Evolutionary conservation across 2,113 vertebrate genomes (phyloP).

Genomic region (Tympanuchus pallidicinctus): DNA sequence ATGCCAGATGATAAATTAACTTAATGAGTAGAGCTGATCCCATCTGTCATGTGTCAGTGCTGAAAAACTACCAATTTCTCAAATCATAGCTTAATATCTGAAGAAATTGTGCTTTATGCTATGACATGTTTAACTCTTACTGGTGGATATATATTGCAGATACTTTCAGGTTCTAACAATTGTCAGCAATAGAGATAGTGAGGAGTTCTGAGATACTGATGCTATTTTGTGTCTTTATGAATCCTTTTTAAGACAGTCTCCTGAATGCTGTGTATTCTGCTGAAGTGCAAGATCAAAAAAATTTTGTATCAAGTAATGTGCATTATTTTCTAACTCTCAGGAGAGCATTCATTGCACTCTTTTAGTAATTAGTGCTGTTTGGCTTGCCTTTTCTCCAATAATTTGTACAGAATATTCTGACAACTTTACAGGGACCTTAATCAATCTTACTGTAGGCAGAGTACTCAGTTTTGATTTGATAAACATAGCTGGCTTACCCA

Average conservation of each 20-base stretch:
- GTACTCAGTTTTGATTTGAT: background rate
- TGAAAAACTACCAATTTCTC: background rate
- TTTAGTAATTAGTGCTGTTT: background rate
- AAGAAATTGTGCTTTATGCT: background rate
- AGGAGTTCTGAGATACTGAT: background rate
- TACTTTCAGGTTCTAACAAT: background rate
- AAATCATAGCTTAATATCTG: background rate
- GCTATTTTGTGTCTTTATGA: too few relatives aligned
- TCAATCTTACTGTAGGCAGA: background rate
- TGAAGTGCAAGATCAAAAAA: rapidly evolving
- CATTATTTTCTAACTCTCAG: background rate
- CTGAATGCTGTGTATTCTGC: background rate
- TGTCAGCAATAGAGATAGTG: background rate
- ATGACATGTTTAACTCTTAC: background rate
- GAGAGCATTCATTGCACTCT: rapidly evolving
- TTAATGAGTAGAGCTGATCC: background rate
- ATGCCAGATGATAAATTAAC: background rate
- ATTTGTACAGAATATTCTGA: background rate
- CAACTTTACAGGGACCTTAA: background rate
- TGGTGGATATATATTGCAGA: background rate
- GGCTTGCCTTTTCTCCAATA: background rate
- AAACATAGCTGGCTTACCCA: background rate
- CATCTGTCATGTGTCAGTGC: background rate
- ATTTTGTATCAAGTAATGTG: rapidly evolving
- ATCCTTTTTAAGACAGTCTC: background rate